These are phyloP conservation scores for Thunnus albacares DNA, from an alignment of 2,797 vertebrate species.

Conservation along the genomic window DNA sequence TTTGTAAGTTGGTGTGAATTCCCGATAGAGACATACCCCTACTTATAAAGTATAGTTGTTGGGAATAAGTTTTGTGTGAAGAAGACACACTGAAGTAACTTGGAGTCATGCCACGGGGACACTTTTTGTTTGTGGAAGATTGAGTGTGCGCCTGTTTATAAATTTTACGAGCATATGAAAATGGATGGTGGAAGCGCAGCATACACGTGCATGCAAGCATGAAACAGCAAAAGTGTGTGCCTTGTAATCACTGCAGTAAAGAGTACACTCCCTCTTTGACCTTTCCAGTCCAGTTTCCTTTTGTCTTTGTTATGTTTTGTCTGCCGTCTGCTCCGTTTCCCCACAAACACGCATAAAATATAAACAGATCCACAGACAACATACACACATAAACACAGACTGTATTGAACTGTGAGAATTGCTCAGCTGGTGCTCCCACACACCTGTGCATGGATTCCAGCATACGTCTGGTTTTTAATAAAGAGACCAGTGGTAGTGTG, in stretches of 20 bases:
- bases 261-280: neutral
- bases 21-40: constrained; percentile 59
- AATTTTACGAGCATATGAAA: constrained; percentile 60
- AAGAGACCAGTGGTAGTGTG: constrained; percentile 69
- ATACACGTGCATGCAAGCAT: constrained; percentile 30
- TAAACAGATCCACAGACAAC: constrained; percentile 22
- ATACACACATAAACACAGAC: neutral
- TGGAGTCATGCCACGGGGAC: constrained; percentile 22
- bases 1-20: constrained; percentile 59
- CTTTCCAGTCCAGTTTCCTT: constrained; percentile 6
- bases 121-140: constrained; percentile 29
- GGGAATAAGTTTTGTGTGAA: constrained; percentile 46
- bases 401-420: neutral
- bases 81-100: constrained; percentile 34
- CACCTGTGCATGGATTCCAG: constrained; percentile 73
- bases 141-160: constrained; percentile 18
- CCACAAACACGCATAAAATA: constrained; percentile 12
- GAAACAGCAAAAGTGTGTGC: constrained; percentile 37
- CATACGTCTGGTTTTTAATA: constrained; percentile 76
- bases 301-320: neutral
- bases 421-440: constrained; percentile 34
- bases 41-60: constrained; percentile 56
- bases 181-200: constrained; percentile 36
- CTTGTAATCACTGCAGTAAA: constrained; percentile 52
- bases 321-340: constrained; percentile 4